Percentiles rank a stretch among this genome's conserved stretches.
phyloP scores from a whole-genome alignment of 1,140 invertebrate species.

The Neocloeon triangulifer region DNA sequence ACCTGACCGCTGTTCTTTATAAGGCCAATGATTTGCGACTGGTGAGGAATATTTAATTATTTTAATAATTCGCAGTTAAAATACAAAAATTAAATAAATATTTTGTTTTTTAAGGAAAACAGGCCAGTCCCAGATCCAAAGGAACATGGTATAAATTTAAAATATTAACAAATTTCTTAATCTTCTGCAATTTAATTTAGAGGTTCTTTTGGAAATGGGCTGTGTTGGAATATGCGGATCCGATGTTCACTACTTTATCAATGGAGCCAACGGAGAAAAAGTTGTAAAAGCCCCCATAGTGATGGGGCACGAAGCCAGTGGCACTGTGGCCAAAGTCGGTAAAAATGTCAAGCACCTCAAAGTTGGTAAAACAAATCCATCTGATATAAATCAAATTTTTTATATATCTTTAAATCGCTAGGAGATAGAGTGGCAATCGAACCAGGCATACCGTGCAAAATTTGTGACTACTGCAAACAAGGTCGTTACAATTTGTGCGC shows the following conservation, averaged over 20 bases:
- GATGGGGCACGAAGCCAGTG: slow-evolving; percentile 73
- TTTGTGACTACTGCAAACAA: slow-evolving; percentile 62
- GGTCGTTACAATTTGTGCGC: slow-evolving; percentile 80
- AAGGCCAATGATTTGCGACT: slow-evolving; percentile 53
- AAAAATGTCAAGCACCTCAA: slow-evolving; percentile 50
- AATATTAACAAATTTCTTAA: background rate
- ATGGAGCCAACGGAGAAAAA: slow-evolving; percentile 64
- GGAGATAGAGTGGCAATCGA: slow-evolving; percentile 87
- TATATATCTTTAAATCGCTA: too few relatives aligned
- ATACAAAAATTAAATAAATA: slow-evolving; percentile 9
- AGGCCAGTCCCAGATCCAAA: slow-evolving; percentile 37
- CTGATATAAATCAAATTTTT: too few relatives aligned
- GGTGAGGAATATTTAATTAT: slow-evolving; percentile 36
- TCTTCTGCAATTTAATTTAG: slow-evolving; percentile 23
- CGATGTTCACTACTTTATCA: slow-evolving; percentile 75
- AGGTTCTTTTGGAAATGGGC: slow-evolving; percentile 72
- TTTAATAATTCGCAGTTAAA: slow-evolving; percentile 7
- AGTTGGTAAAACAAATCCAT: too few relatives aligned
- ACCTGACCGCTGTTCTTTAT: slow-evolving; percentile 58
- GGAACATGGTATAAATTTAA: slow-evolving; percentile 27
- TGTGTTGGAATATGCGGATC: slow-evolving; percentile 92
- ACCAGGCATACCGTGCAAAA: slow-evolving; percentile 70
- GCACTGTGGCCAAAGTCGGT: slow-evolving; percentile 42
- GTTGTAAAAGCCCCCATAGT: slow-evolving; percentile 65
- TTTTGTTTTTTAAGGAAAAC: slow-evolving; percentile 44